These are phyloP conservation scores for Aphidoletes aphidimyza DNA, from an alignment of 2,888 invertebrate species.

Conservation along the genomic window DNA sequence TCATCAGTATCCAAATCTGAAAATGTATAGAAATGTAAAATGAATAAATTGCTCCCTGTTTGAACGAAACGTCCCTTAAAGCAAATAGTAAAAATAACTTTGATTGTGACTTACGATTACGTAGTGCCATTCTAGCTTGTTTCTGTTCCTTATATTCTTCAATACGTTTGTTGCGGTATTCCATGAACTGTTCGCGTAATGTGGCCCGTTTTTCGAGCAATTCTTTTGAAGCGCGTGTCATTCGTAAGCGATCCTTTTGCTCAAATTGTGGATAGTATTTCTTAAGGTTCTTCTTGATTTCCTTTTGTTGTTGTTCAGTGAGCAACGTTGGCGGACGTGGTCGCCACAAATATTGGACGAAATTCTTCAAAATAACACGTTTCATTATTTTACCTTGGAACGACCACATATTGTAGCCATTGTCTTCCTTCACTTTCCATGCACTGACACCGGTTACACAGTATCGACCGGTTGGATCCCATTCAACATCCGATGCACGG, in stretches of 20 bases:
- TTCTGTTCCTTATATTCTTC: conserved; percentile 83
- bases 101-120: conserved; percentile 78
- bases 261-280: conserved; percentile 97
- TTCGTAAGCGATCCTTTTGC: conserved; percentile 92
- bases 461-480: conserved; percentile 99
- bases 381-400: conserved; percentile 86
- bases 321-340: conserved; percentile 91
- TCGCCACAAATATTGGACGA: conserved; percentile 95
- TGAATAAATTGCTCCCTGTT: conserved; percentile 55
- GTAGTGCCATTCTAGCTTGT: conserved; percentile 82
- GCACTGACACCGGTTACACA: conserved; percentile 94
- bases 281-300: conserved; percentile 97
- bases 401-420: conserved; percentile 96
- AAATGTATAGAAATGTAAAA: conserved; percentile 55
- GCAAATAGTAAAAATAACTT: conserved; percentile 29
- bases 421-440: conserved; percentile 94
- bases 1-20: conserved; percentile 95
- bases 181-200: conserved; percentile 86
- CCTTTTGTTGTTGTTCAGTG: conserved; percentile 85
- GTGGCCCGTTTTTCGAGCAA: conserved; percentile 90
- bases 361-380: conserved; percentile 88
- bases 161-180: conserved; percentile 80
- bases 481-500: conserved; percentile 93
- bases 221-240: conserved; percentile 94
- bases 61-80: neutral